Evolutionary conservation across 53 echinoderm and acorn worm species (phyloP).

Genomic region (Holothuria scabra): DNA sequence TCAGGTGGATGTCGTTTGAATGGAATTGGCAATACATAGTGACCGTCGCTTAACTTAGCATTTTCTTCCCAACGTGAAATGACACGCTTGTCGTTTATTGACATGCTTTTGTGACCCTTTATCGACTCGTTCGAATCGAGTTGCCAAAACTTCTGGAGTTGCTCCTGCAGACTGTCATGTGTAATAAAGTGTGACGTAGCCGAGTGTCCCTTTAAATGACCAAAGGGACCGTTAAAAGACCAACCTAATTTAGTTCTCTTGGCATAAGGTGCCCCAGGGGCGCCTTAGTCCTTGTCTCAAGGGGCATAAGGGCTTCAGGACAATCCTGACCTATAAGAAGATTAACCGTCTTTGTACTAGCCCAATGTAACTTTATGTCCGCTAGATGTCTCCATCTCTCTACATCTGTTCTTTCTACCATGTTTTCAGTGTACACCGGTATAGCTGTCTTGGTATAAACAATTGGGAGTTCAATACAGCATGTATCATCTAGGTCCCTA

Average conservation of each 20-base stretch:
- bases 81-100: not conserved
- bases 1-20: not conserved
- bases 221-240: not conserved
- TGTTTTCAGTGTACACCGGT: not conserved
- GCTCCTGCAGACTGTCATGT: too few relatives aligned
- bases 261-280: not conserved
- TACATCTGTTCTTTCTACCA: not conserved
- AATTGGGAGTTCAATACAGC: not conserved
- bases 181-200: too few relatives aligned
- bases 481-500: not conserved
- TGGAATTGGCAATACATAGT: not conserved
- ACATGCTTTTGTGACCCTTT: too few relatives aligned
- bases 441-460: not conserved
- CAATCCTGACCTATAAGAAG: constrained; percentile 8
- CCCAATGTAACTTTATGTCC: not conserved
- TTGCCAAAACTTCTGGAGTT: too few relatives aligned
- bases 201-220: too few relatives aligned
- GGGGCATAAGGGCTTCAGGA: not conserved
- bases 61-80: not conserved
- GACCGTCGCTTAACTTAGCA: not conserved
- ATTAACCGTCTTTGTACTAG: not conserved
- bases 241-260: constrained; percentile 2
- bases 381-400: not conserved
- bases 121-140: too few relatives aligned
- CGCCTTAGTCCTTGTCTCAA: not conserved